A percentile compares a stretch with the other conserved stretches of the same genome.
Conservation (phyloP, 2,888 invertebrate genomes). For the Alviniconcha strummeri region DNA sequence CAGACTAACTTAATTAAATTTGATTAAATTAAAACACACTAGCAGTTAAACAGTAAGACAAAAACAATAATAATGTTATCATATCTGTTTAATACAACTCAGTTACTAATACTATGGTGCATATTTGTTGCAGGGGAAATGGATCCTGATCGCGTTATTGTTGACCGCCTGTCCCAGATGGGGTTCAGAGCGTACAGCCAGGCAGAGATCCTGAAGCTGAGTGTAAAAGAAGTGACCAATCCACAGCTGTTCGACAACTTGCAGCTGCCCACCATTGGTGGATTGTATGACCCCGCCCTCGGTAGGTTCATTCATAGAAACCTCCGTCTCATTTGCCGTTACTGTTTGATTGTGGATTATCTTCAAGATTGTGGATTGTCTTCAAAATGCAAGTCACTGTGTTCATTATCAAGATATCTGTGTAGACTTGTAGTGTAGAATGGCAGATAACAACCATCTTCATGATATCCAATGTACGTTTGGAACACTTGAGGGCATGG, state of each 20-base stretch:
- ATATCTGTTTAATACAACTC: background rate
- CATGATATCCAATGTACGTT: too few relatives aligned
- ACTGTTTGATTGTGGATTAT: too few relatives aligned
- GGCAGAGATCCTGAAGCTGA: slow-evolving; percentile 86
- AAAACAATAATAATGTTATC: background rate
- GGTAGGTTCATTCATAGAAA: slow-evolving; percentile 75
- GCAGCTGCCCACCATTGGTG: slow-evolving; percentile 87
- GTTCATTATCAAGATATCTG: background rate
- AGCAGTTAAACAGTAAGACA: too few relatives aligned
- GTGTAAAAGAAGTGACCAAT: slow-evolving; percentile 87
- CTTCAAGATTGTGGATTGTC: background rate
- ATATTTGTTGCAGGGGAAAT: background rate
- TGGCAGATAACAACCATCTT: background rate
- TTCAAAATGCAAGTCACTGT: background rate
- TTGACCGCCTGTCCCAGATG: slow-evolving; percentile 15
- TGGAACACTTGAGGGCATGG: too few relatives aligned
- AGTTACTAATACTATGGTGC: background rate
- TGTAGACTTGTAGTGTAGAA: background rate
- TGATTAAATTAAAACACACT: too few relatives aligned
- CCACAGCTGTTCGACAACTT: slow-evolving; percentile 86
- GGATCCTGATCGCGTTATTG: background rate
- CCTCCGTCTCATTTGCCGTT: too few relatives aligned
- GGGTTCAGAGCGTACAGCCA: slow-evolving; percentile 84
- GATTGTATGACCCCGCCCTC: slow-evolving; percentile 91
- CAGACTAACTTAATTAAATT: too few relatives aligned